These are phyloP conservation scores for Zaprionus davidi DNA, from an alignment of 1,140 invertebrate genomes.

Conservation along the genomic window DNA sequence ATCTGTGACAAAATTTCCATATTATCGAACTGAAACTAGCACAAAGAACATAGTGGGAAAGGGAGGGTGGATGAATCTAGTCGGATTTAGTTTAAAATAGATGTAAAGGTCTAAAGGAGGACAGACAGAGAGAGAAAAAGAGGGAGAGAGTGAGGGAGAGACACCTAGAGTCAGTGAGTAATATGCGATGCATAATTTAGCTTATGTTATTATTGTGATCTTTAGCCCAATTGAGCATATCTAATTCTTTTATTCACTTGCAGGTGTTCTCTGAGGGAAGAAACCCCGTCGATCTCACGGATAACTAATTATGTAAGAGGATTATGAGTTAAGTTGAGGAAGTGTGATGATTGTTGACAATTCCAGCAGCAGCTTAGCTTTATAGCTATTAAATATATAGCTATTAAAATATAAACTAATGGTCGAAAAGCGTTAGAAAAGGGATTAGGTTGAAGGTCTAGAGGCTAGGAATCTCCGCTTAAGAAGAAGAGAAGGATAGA, in stretches of 20 bases:
- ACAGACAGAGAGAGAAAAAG: not conserved
- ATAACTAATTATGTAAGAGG: too few species aligned
- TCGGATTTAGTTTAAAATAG: not conserved
- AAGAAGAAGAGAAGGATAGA: too few species aligned
- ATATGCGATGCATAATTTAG: not conserved
- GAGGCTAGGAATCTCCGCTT: too few species aligned
- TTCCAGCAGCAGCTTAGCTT: too few species aligned
- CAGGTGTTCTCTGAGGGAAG: too few species aligned
- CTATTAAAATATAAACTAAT: too few species aligned
- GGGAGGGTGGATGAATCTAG: not conserved
- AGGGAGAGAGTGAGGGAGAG: conserved; percentile 3
- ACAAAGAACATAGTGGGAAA: conserved; percentile 15
- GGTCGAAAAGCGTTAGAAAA: too few species aligned
- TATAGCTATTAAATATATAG: too few species aligned
- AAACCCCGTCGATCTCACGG: too few species aligned
- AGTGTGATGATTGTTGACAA: too few species aligned
- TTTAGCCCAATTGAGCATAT: not conserved
- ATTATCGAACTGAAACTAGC: conserved; percentile 70
- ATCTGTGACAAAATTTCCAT: conserved; percentile 74
- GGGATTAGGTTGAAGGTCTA: too few species aligned
- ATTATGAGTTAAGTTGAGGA: too few species aligned
- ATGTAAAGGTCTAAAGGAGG: not conserved
- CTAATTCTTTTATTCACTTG: not conserved
- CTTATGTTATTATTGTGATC: not conserved
- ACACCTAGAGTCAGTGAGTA: conserved; percentile 3